Percentiles rank a stretch among this genome's conserved stretches.
Conservation (phyloP, 2,113 vertebrate species). For the Chrysochloris asiatica region DNA sequence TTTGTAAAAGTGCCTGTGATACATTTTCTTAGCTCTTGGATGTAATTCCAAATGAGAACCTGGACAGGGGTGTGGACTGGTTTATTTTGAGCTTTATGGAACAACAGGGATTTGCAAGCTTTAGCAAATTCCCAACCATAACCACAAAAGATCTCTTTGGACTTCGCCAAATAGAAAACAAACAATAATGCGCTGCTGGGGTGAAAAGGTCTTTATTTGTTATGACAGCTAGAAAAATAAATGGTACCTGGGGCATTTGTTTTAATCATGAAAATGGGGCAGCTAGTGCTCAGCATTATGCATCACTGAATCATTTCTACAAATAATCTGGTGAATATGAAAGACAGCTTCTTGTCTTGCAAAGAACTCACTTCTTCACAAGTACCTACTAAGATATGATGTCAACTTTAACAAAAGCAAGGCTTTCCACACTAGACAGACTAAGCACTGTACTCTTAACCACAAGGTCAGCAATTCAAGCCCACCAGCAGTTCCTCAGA, state of each 20-base stretch:
- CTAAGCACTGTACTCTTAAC: no score
- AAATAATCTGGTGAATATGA: not conserved
- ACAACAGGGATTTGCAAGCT: conserved; percentile 46
- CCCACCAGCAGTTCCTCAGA: no score
- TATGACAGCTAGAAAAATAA: not conserved
- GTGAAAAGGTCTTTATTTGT: conserved; percentile 35
- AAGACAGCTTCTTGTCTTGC: not conserved
- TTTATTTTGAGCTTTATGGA: conserved; percentile 60
- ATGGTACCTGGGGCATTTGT: not conserved
- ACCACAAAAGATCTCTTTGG: conserved; percentile 37
- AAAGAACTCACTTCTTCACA: conserved; percentile 8
- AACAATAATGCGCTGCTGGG: conserved; percentile 24
- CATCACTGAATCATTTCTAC: not conserved
- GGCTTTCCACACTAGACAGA: not conserved
- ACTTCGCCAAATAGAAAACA: conserved; percentile 41
- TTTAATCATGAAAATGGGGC: conserved; percentile 46
- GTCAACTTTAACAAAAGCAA: not conserved
- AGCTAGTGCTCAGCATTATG: not conserved
- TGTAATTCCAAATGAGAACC: conserved; percentile 32
- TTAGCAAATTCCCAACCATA: conserved; percentile 51
- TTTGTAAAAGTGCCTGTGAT: conserved; percentile 41
- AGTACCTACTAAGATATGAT: not conserved
- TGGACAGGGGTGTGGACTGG: not conserved
- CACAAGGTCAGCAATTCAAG: no score
- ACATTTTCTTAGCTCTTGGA: conserved; percentile 29